A percentile compares a stretch with the other conserved stretches of the same genome.
phyloP scores from a whole-genome alignment of 2,113 vertebrate species.

The Chaetodon trifascialis region DNA sequence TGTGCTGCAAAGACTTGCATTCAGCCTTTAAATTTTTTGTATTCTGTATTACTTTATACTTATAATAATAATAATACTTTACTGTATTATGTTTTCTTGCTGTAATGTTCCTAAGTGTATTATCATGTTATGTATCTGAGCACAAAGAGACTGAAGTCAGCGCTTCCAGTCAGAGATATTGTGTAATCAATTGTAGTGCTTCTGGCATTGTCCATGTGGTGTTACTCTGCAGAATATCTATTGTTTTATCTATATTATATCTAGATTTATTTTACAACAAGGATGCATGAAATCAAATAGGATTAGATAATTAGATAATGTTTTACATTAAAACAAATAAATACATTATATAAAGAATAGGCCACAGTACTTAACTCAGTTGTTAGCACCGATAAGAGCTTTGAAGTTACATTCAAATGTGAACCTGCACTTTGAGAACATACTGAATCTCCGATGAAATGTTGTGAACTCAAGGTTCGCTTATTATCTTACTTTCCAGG shows the following conservation, averaged over 20 bases:
- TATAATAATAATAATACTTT: too few relatives aligned
- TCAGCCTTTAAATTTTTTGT: background rate
- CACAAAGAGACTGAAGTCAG: background rate
- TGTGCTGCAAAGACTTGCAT: background rate
- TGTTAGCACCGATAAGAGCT: too few relatives aligned
- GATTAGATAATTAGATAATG: background rate
- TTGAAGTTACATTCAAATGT: too few relatives aligned
- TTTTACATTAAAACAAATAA: too few relatives aligned
- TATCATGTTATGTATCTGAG: background rate
- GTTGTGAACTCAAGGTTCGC: too few relatives aligned
- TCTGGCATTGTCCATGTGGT: background rate
- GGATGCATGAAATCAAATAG: background rate
- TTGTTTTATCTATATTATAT: background rate
- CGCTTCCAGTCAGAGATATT: background rate
- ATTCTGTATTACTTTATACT: background rate
- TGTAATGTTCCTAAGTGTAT: background rate
- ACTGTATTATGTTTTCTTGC: background rate
- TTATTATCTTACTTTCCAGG: too few relatives aligned
- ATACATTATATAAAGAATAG: background rate
- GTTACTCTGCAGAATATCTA: background rate
- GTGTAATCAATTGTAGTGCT: background rate
- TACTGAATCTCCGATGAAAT: too few relatives aligned
- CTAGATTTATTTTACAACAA: background rate
- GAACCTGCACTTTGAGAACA: too few relatives aligned
- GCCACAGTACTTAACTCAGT: background rate